phyloP scores from a whole-genome alignment of 1,140 invertebrate species.

The Ceratina japonica region DNA sequence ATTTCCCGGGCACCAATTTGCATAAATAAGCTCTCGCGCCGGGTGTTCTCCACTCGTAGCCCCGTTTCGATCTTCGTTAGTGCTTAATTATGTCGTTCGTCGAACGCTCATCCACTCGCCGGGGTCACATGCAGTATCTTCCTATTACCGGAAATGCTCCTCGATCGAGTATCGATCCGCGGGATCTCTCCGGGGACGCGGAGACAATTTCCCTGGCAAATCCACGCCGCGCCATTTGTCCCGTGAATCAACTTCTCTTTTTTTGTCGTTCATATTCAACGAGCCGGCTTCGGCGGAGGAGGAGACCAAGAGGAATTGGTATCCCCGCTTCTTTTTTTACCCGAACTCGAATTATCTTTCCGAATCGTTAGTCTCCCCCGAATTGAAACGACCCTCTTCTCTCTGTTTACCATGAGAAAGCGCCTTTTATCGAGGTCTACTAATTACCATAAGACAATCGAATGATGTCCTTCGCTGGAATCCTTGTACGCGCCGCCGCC shows the following conservation, averaged over 20 bases:
- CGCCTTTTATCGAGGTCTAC: no score
- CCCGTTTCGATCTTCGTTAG: constrained; percentile 51
- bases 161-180: constrained; percentile 32
- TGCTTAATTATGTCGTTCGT: constrained; percentile 13
- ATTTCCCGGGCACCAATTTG: constrained; percentile 37
- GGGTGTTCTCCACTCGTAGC: constrained; percentile 2
- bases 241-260: constrained; percentile 58
- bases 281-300: constrained; percentile 14
- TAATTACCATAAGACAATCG: no score
- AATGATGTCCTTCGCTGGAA: no score
- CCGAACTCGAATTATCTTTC: constrained; percentile 57
- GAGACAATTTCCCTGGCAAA: constrained; percentile 54
- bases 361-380: constrained; percentile 60
- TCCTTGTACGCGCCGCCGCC: no score
- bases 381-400: constrained; percentile 40
- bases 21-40: constrained; percentile 34
- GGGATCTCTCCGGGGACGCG: constrained; percentile 24
- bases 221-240: constrained; percentile 50
- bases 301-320: constrained; percentile 42
- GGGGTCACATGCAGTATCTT: not conserved
- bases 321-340: constrained; percentile 42
- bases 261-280: constrained; percentile 46
- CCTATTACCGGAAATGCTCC: not conserved
- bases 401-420: not conserved
- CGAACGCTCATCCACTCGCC: constrained; percentile 13